These are phyloP conservation scores for Pampusana beccarii DNA, from an alignment of 2,113 vertebrate species.

Conservation along the genomic window DNA sequence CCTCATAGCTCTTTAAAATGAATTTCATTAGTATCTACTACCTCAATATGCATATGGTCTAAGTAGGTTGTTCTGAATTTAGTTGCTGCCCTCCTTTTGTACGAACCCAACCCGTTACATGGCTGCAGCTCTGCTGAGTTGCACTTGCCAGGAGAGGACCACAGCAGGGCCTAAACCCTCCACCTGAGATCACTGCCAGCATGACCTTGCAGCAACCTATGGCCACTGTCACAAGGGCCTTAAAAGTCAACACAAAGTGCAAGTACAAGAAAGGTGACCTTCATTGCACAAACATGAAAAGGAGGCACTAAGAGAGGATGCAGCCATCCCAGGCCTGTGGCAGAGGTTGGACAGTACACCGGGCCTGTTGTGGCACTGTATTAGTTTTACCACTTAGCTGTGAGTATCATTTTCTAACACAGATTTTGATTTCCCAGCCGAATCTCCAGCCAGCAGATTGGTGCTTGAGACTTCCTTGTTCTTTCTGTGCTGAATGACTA, in stretches of 20 bases:
- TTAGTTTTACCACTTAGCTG: not conserved
- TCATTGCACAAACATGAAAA: not conserved
- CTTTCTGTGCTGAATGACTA: not conserved
- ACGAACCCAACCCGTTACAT: not conserved
- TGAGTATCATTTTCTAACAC: not conserved
- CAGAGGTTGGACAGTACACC: not conserved
- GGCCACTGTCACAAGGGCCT: not conserved
- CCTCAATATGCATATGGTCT: not conserved
- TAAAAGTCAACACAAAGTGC: not conserved
- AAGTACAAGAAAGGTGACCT: not conserved
- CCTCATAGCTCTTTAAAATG: not conserved
- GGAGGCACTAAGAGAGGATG: not conserved
- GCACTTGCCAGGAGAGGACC: not conserved
- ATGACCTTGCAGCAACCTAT: not conserved
- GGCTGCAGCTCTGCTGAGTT: not conserved
- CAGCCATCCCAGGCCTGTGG: not conserved
- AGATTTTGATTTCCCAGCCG: not conserved
- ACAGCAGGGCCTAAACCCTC: not conserved
- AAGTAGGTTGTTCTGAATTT: constrained; percentile 57
- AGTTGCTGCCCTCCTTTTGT: constrained; percentile 41
- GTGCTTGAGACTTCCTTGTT: not conserved
- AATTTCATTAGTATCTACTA: constrained; percentile 38
- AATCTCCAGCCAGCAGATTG: not conserved
- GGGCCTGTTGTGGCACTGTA: not conserved
- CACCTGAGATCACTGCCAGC: not conserved